Evolutionary conservation across 2,797 vertebrate genomes (phyloP), one percentile per base, ranked within the genome.

Genomic region (Bradypus variegatus): DNA sequence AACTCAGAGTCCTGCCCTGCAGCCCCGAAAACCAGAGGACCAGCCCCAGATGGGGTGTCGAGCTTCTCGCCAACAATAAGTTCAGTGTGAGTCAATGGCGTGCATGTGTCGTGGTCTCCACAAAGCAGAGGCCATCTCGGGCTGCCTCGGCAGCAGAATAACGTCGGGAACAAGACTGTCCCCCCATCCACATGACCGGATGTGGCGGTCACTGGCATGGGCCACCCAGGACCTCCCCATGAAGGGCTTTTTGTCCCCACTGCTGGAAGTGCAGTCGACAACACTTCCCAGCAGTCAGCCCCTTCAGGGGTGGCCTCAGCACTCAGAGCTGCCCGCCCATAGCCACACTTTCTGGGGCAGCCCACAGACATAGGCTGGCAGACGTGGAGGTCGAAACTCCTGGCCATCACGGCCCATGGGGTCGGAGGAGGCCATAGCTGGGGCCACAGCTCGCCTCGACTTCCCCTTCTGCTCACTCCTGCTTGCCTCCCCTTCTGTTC

Each of bases 51-150:
- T n/a, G 87, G 87, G 76, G n/a, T 3, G 1, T 0, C n/a, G 62
- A 27, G 55, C 31, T 50, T 73, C 83, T 2, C 2, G n/a, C 92
- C 92, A 93, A 89, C 88, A 89, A 10, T 69, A 86, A 79, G 90
- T 93, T 92, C 88, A 50, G 72, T 8, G 9, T n/a, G 33, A 89
- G 92, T 58, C 70, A 41, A 7, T 0, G 0, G 75, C 12, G 58
- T 78, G 81, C 12, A 11, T 50, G 50, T 14, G 50, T 45, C 18
- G 29, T 23, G 48, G 60, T 58, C 41, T 69, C 64, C 18, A 18
- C 64, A 45, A 73, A 41, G 41, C 87, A 85, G 48, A 89, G 58
- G 80, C 62, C 21, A 60, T 23, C 67, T 53, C 29, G 21, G n/a
- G 70, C 75, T 33, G 4, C 50, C 91, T 77, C 11, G 4, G 13